These are phyloP conservation scores for Menura novaehollandiae DNA, from an alignment of 2,113 vertebrate species.

Conservation along the genomic window DNA sequence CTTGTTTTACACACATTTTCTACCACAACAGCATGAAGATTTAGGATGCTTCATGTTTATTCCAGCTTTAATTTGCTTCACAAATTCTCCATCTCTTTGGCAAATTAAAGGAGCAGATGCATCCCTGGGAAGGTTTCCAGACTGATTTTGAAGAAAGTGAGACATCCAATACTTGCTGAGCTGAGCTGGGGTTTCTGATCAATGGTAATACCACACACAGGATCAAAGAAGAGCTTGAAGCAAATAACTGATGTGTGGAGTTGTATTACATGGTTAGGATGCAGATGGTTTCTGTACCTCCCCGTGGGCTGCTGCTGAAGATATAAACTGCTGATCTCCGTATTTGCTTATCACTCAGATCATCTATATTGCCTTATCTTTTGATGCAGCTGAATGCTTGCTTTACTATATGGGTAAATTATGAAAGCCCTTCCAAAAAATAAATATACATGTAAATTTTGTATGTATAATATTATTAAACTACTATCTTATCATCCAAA, in stretches of 20 bases:
- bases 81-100: not conserved
- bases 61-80: constrained; percentile 7
- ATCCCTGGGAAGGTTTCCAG: constrained; percentile 21
- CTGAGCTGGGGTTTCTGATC: not conserved
- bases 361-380: not conserved
- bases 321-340: not conserved
- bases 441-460: not conserved
- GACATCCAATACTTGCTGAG: not conserved
- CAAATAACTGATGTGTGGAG: not conserved
- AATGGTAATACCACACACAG: not conserved
- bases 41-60: not conserved
- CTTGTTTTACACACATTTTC: not conserved
- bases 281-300: constrained; percentile 8
- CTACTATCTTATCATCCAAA: not conserved
- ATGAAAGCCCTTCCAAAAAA: not conserved
- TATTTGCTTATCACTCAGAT: not conserved
- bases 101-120: constrained; percentile 38
- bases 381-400: not conserved
- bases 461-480: not conserved
- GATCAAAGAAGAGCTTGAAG: not conserved
- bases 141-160: not conserved
- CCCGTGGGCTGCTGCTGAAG: not conserved
- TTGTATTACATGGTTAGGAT: not conserved
- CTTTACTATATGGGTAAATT: not conserved
- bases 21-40: not conserved